Percentiles rank a stretch among this genome's conserved stretches.
phyloP scores from a whole-genome alignment of 2,113 vertebrate genomes.

The Scatophagus argus region DNA sequence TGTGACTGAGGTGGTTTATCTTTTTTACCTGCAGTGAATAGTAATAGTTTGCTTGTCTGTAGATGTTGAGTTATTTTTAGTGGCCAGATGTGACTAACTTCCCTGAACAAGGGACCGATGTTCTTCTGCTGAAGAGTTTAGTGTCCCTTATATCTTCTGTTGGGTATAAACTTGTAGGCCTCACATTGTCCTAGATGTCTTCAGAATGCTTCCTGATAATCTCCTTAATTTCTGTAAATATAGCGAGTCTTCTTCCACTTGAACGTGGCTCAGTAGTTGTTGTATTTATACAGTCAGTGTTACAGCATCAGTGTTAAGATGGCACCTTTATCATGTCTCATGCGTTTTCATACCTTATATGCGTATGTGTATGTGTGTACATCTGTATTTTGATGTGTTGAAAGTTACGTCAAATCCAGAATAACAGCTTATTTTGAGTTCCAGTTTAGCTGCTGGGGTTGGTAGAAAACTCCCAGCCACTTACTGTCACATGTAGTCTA shows the following conservation, averaged over 20 bases:
- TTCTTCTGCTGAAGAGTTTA: not conserved
- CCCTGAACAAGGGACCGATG: too few relatives aligned
- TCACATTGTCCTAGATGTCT: not conserved
- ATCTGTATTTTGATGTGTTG: not conserved
- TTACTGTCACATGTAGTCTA: constrained; percentile 25
- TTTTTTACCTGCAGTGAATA: not conserved
- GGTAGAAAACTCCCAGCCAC: constrained; percentile 1
- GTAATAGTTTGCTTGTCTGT: not conserved
- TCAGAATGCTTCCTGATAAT: not conserved
- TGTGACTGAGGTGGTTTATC: not conserved
- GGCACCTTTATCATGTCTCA: not conserved
- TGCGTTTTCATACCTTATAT: too few relatives aligned
- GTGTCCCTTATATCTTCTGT: not conserved
- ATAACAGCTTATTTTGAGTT: not conserved
- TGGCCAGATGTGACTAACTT: too few relatives aligned
- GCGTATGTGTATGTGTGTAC: not conserved
- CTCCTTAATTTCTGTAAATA: not conserved
- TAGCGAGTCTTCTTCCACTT: not conserved
- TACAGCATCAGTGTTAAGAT: not conserved
- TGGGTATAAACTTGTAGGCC: not conserved
- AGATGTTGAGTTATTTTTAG: not conserved
- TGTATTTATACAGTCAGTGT: too few relatives aligned
- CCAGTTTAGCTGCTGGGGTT: not conserved
- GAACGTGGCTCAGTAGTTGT: not conserved
- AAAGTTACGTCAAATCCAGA: not conserved